Base-by-base conservation (phyloP, 2,797 vertebrate species). In the Gallinago nigripennis region DNA sequence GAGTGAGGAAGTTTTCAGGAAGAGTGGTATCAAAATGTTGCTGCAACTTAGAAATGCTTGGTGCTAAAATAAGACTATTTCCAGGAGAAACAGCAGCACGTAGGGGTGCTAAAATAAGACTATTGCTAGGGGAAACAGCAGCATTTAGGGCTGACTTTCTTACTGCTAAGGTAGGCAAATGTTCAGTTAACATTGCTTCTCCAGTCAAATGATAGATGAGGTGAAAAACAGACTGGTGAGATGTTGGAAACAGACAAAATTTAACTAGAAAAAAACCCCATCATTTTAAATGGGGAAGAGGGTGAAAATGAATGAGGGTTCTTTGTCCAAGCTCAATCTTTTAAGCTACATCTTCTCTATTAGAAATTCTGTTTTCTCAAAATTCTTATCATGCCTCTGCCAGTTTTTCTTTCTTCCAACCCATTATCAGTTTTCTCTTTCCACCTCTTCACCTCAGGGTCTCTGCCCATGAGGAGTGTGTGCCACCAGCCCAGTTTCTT, bases 381-480 rank as follows among this genome's bases (percentile, higher is more conserved):
- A 92, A 56, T 3, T 41, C 5, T 79, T 7, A 20, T 41, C 41
- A 72, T 84, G 15, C 27, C 8, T 72, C 51, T 64, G 24, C 7
- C n/a, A 51, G 28, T 60, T 58, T 43, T 72, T n/a, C 28, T 81
- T 86, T 69, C 63, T 88, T 72, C 48, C 20, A 90, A 24, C 27
- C 6, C 1, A 0, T 24, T 86, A 69, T 11, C 30, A 76, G 13
- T 64, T 82, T 73, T 85, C 23, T 82, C 23, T 68, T 78, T 91
- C 24, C 6, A 56, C 2, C 2, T 69, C 17, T 28, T 82, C 11
- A 27, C 24, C 12, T 33, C 12, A 53, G 20, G 8, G 18, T 9
- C 9, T 73, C 43, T 82, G 39, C 35, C 27, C 0, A 0, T 21
- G 12, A 79, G 31, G 20, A 51, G 7, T 37, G 9, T 45, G 20